Evolutionary conservation across 2,888 invertebrate genomes (phyloP), one percentile per base, ranked within the genome.

Genomic region (Erebia aethiops): DNA sequence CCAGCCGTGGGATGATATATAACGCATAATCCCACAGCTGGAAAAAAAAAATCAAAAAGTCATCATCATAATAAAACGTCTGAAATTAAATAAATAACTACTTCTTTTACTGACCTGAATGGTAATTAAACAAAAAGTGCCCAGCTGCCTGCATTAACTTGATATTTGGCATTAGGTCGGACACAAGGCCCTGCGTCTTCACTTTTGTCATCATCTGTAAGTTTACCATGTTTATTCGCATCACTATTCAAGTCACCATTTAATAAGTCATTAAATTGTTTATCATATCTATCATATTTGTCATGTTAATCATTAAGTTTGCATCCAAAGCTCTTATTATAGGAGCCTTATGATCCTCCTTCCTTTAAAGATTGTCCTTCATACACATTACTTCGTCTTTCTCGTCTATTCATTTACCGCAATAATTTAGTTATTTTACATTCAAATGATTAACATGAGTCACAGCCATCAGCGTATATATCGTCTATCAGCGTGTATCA

Each of bases 111-210:
- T 90, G 90, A 90, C 96, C 96, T 26, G 94, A 93, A 74, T 96
- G 95, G 81, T 97, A 97, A 82, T 96, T 96, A 84, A 97, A 96
- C 84, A 97, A 93, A 80, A 97, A 97, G 81, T 97, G 96, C 4
- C 97, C 97, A 5, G 95, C 94, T 46, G 94, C 91, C 85, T 96
- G 96, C 96, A 97, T 97, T 74, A 97, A 84, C 79, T 95, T 94
- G 80, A 98, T 96, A 82, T 97, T 97, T 58, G 97, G 97, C 96
- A 97, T 95, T 81, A 97, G 92, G 86, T 97, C 97, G 84, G 97
- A 95, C 91, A 97, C 97, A 66, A 97, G 95, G 87, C 97, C 97
- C 82, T 88, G 89, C 26, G 87, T 78, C 78, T 92, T 93, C 77
- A 82, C 81, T 81, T 90, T 92, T 72, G 81, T 85, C 89, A 93